Evolutionary conservation across 1,140 invertebrate species (phyloP).

Genomic region (Drosophila navojoa): DNA sequence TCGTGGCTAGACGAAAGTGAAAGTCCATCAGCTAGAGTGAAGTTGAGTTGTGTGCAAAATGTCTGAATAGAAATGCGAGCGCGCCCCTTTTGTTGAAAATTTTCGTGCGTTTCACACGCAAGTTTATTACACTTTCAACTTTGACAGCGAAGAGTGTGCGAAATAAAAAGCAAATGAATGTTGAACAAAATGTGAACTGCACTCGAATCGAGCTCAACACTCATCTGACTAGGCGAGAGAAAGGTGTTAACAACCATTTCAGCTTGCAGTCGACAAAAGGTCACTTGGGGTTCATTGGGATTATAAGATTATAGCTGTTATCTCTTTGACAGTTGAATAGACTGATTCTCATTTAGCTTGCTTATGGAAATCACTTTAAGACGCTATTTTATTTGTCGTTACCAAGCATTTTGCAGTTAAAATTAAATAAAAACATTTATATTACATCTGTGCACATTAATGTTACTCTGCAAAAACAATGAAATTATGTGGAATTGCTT

Average conservation of each 20-base stretch:
- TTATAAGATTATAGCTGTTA: too few relatives aligned
- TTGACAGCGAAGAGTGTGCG: constrained; percentile 44
- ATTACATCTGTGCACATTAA: too few relatives aligned
- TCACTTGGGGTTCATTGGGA: constrained; percentile 1
- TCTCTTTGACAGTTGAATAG: too few relatives aligned
- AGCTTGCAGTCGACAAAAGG: constrained; percentile 2
- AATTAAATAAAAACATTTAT: too few relatives aligned
- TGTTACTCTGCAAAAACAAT: too few relatives aligned
- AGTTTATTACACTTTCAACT: constrained; percentile 74
- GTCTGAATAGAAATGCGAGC: constrained; percentile 44
- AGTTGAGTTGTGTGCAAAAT: constrained; percentile 36
- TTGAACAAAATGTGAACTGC: constrained; percentile 23
- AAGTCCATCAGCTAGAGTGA: constrained; percentile 32
- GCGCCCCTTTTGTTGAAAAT: constrained; percentile 53
- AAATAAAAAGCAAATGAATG: constrained; percentile 20
- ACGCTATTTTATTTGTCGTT: too few relatives aligned
- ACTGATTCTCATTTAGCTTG: too few relatives aligned
- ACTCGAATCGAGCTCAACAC: constrained; percentile 14
- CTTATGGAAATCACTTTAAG: too few relatives aligned
- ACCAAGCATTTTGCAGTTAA: too few relatives aligned
- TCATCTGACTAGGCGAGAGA: constrained; percentile 21
- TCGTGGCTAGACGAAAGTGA: constrained; percentile 52
- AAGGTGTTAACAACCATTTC: constrained; percentile 44
- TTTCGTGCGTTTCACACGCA: constrained; percentile 63
- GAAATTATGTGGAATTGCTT: too few relatives aligned